Evolutionary conservation across 1,140 invertebrate genomes (phyloP).

Genomic region (Halyomorpha halys): DNA sequence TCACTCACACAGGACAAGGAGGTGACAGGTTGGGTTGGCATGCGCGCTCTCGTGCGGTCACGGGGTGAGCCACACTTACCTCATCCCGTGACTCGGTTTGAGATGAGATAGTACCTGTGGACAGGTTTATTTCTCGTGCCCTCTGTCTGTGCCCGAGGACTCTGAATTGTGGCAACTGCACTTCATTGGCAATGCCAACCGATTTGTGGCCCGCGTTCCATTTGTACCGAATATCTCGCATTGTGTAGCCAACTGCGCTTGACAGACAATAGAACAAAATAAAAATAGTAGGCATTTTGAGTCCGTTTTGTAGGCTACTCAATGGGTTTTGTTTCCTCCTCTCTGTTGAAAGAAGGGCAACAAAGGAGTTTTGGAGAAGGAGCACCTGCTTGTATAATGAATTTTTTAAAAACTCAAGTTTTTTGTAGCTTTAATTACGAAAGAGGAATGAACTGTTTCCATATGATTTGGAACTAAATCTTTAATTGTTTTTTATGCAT

Average conservation of each 20-base stretch:
- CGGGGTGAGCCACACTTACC: conserved; percentile 15
- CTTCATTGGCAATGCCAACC: conserved; percentile 81
- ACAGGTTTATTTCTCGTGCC: conserved; percentile 81
- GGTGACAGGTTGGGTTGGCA: neutral
- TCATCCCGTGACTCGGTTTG: conserved; percentile 17
- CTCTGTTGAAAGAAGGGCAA: neutral
- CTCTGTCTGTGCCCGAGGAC: conserved; percentile 86
- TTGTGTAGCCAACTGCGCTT: conserved; percentile 88
- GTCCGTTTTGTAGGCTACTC: conserved; percentile 4
- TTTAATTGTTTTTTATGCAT: too few relatives aligned
- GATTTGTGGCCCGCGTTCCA: conserved; percentile 81
- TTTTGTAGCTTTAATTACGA: neutral
- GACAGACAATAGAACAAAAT: conserved; percentile 37
- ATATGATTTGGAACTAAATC: too few relatives aligned
- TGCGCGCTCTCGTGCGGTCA: conserved; percentile 5
- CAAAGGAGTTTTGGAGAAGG: neutral
- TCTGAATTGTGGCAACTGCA: conserved; percentile 88
- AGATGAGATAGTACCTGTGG: conserved; percentile 61
- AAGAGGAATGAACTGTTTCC: neutral
- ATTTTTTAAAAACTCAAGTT: too few relatives aligned
- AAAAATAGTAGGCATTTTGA: conserved; percentile 16
- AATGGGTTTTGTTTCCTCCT: neutral
- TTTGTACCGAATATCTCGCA: conserved; percentile 93
- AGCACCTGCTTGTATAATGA: neutral
- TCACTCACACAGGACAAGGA: conserved; percentile 19